Conservation (phyloP, 2,888 invertebrate species). For the Empis stercorea region DNA sequence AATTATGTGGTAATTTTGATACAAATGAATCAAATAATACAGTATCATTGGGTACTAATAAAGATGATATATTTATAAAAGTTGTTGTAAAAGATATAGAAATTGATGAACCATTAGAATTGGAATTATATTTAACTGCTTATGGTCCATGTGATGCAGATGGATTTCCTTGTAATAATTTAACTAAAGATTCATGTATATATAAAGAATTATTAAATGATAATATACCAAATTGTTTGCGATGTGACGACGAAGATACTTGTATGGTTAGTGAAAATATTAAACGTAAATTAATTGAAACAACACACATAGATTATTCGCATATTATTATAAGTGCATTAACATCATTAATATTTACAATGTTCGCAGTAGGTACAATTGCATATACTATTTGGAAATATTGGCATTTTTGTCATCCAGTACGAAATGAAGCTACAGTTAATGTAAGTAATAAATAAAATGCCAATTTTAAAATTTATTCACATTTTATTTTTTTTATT, state of each 20-base stretch:
- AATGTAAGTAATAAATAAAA: background rate
- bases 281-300: background rate
- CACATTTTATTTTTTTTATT: too few species aligned
- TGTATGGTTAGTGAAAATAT: background rate
- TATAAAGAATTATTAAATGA: conserved; percentile 30
- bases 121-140: conserved; percentile 29
- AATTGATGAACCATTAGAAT: conserved; percentile 28
- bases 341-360: conserved; percentile 32
- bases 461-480: too few species aligned
- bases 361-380: conserved; percentile 32
- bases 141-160: conserved; percentile 24
- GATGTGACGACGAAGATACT: conserved; percentile 14
- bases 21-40: background rate
- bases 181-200: conserved; percentile 27
- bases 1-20: conserved; percentile 16
- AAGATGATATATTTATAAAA: conserved; percentile 20
- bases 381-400: conserved; percentile 35
- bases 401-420: conserved; percentile 19
- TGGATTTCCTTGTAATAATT: conserved; percentile 27
- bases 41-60: background rate
- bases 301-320: conserved; percentile 21
- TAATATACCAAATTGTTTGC: conserved; percentile 30
- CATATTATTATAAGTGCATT: conserved; percentile 32
- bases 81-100: conserved; percentile 25
- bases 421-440: background rate